Conservation (phyloP, 1,140 invertebrate species). For the Drosophila lacertosa region DNA sequence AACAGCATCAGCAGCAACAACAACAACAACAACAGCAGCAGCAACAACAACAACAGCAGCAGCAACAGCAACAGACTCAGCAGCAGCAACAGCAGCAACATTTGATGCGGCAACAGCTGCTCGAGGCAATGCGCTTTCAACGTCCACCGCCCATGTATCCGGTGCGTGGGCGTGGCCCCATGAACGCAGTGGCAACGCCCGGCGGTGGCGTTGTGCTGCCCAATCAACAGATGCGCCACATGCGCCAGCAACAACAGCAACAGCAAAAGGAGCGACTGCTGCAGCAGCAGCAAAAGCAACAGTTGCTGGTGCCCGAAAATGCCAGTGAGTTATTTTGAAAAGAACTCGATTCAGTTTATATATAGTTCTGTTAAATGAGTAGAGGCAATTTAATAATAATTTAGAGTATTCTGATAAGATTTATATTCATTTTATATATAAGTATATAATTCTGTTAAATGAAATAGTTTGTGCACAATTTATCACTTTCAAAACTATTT, state of each 20-base stretch:
- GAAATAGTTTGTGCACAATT: too few species aligned
- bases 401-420: too few species aligned
- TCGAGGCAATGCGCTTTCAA: constrained; percentile 73
- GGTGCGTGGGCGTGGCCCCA: constrained; percentile 60
- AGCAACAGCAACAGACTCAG: constrained; percentile 17
- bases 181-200: constrained; percentile 78
- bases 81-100: constrained; percentile 16
- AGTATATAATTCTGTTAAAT: too few species aligned
- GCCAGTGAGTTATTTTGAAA: constrained; percentile 85
- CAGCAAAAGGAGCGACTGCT: constrained; percentile 86
- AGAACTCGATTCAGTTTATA: too few species aligned
- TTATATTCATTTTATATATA: too few species aligned
- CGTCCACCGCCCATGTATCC: constrained; percentile 80
- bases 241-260: constrained; percentile 67
- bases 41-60: constrained; percentile 44
- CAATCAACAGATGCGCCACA: constrained; percentile 80
- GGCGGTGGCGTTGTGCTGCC: constrained; percentile 65
- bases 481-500: too few species aligned
- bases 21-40: constrained; percentile 38
- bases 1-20: constrained; percentile 61
- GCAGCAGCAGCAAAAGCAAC: constrained; percentile 90
- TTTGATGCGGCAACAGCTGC: constrained; percentile 38
- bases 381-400: too few species aligned
- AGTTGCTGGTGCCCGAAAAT: constrained; percentile 88
- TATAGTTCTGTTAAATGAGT: too few species aligned